Conservation (phyloP, 2,888 invertebrate genomes). For the Argynnis bischoffii region DNA sequence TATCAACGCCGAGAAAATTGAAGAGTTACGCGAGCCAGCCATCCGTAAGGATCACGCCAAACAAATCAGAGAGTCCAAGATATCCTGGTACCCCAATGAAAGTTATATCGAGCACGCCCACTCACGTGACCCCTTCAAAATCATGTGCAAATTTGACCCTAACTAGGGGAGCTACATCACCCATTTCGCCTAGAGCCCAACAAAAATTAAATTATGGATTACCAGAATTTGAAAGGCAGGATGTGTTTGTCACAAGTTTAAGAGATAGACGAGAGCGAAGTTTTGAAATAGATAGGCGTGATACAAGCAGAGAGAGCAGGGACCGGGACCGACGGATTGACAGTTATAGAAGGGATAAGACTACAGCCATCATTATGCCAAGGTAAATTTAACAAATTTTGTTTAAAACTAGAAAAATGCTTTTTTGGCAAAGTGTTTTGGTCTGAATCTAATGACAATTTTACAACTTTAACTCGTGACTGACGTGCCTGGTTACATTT, state of each 20-base stretch:
- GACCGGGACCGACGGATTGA: conserved; percentile 53
- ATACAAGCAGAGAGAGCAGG: conserved; percentile 60
- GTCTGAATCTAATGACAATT: too few species aligned
- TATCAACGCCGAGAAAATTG: conserved; percentile 87
- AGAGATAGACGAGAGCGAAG: conserved; percentile 67
- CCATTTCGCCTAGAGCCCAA: conserved; percentile 79
- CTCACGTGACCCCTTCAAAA: conserved; percentile 72
- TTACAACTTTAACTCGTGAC: too few species aligned
- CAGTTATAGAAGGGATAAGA: conserved; percentile 59
- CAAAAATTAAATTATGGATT: conserved; percentile 81
- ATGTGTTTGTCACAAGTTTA: conserved; percentile 72
- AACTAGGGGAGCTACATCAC: conserved; percentile 58
- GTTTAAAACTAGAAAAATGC: not conserved
- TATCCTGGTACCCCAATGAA: conserved; percentile 57
- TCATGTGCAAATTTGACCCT: conserved; percentile 73
- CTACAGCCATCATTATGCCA: conserved; percentile 77
- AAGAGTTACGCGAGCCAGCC: conserved; percentile 78
- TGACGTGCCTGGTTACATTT: too few species aligned
- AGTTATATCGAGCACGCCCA: conserved; percentile 71
- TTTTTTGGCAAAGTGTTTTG: too few species aligned
- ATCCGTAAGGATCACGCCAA: conserved; percentile 72
- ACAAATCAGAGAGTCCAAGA: conserved; percentile 58
- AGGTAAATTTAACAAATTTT: conserved; percentile 55
- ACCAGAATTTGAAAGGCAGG: conserved; percentile 60
- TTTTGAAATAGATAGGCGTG: conserved; percentile 59